Evolutionary conservation across 2,797 vertebrate genomes (phyloP).

Genomic region (Diplodus puntazzo): DNA sequence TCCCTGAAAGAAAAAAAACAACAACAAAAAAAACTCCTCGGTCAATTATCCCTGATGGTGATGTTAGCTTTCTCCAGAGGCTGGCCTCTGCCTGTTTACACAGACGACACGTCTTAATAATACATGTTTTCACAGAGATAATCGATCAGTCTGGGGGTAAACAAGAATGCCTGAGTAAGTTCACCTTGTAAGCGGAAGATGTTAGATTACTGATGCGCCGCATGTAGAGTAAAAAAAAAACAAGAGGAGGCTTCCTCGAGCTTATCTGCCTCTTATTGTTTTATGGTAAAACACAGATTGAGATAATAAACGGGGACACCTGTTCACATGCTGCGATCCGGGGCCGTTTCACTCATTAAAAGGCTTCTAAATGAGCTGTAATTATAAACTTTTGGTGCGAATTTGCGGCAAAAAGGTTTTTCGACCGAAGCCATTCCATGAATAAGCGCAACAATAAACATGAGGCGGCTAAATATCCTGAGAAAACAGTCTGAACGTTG

Average conservation of each 20-base stretch:
- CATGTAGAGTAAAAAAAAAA: neutral
- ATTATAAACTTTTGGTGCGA: neutral
- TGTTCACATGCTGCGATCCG: slow-evolving; percentile 6
- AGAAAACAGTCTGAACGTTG: neutral
- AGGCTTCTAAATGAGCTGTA: neutral
- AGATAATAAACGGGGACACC: slow-evolving; percentile 4
- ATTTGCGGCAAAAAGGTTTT: neutral
- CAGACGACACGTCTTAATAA: slow-evolving; percentile 78
- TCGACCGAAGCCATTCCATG: neutral
- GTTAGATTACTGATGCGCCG: slow-evolving; percentile 38
- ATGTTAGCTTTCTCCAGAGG: slow-evolving; percentile 62
- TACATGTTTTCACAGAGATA: slow-evolving; percentile 77
- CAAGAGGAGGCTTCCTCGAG: neutral
- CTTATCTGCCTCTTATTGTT: neutral
- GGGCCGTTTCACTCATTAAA: neutral
- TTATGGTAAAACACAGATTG: neutral
- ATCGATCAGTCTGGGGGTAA: slow-evolving; percentile 81
- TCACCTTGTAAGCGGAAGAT: slow-evolving; percentile 55
- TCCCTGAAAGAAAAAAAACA: slow-evolving; percentile 36
- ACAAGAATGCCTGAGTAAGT: slow-evolving; percentile 75
- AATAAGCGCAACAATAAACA: slow-evolving; percentile 1
- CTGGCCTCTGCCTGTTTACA: slow-evolving; percentile 63
- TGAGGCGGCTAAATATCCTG: neutral
- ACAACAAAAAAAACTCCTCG: slow-evolving; percentile 41
- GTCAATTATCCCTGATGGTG: slow-evolving; percentile 71